These are phyloP conservation scores for Eucidaris tribuloides DNA, from an alignment of 35 echinoderm and acorn worm genomes.

Conservation along the genomic window DNA sequence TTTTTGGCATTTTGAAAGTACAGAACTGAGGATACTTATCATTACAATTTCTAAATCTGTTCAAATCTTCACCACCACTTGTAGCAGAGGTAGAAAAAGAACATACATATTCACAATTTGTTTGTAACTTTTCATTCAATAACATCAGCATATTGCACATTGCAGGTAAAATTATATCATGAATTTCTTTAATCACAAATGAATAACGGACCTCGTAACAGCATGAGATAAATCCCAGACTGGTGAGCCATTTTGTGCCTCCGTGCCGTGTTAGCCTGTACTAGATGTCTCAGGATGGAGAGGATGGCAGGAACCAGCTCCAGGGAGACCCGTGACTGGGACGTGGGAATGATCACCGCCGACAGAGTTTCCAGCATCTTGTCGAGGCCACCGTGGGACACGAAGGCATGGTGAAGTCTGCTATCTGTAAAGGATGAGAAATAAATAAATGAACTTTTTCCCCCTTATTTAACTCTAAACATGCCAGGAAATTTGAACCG, in stretches of 20 bases:
- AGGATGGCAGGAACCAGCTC: slow-evolving; percentile 50
- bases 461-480: too few species aligned
- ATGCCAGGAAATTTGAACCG: too few species aligned
- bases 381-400: slow-evolving; percentile 57
- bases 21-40: too few species aligned
- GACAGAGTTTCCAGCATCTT: slow-evolving; percentile 33
- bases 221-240: slow-evolving; percentile 38
- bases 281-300: slow-evolving; percentile 58
- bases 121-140: too few species aligned
- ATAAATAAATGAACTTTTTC: too few species aligned
- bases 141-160: not conserved
- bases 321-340: not conserved
- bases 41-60: too few species aligned
- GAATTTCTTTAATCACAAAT: too few species aligned
- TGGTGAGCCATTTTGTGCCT: slow-evolving; percentile 52
- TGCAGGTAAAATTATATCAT: not conserved
- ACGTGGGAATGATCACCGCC: not conserved
- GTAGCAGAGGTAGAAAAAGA: not conserved
- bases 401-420: slow-evolving; percentile 65
- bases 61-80: not conserved
- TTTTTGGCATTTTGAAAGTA: too few species aligned
- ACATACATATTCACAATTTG: too few species aligned
- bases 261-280: slow-evolving; percentile 39
- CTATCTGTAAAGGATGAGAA: slow-evolving; percentile 53
- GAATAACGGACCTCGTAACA: slow-evolving; percentile 61